Conservation (phyloP, 2,888 invertebrate genomes). For the Liopterus haemorrhoidalis region DNA sequence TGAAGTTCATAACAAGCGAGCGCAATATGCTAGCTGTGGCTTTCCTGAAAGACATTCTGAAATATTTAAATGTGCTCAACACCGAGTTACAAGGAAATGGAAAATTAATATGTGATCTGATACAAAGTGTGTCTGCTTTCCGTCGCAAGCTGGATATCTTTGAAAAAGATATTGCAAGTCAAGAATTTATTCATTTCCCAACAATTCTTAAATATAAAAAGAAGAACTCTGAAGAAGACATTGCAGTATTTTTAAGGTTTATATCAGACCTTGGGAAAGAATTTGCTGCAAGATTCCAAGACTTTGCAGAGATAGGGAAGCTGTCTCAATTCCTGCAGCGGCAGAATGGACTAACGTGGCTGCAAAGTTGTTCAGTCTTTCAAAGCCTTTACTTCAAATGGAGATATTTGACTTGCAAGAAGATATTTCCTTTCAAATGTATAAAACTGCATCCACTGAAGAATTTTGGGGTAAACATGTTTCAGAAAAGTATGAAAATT, state of each 20-base stretch:
- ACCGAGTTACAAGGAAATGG: slow-evolving; percentile 29
- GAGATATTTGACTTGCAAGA: slow-evolving; percentile 26
- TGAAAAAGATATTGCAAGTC: too few relatives aligned
- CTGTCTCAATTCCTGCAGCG: slow-evolving; percentile 32
- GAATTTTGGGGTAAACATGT: slow-evolving; percentile 27
- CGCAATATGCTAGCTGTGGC: slow-evolving; percentile 29
- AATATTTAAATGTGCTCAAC: slow-evolving; percentile 27
- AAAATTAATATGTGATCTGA: slow-evolving; percentile 32
- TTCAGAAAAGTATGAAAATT: slow-evolving; percentile 26
- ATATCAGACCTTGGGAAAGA: slow-evolving; percentile 34
- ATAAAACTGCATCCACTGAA: slow-evolving; percentile 29
- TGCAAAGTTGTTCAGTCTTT: slow-evolving; percentile 33
- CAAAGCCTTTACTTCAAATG: slow-evolving; percentile 32
- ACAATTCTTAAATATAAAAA: slow-evolving; percentile 35
- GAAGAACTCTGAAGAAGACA: slow-evolving; percentile 34
- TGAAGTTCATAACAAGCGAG: slow-evolving; percentile 27
- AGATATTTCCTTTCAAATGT: slow-evolving; percentile 29
- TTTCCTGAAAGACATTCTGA: slow-evolving; percentile 25
- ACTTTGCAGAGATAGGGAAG: slow-evolving; percentile 25
- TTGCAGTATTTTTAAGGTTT: too few relatives aligned
- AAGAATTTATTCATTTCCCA: slow-evolving; percentile 32
- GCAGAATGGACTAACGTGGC: slow-evolving; percentile 31
- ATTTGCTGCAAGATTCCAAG: slow-evolving; percentile 33
- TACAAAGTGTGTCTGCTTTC: slow-evolving; percentile 30
- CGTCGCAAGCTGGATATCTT: slow-evolving; percentile 30